Conservation (phyloP, 2,888 invertebrate genomes). For the Rhingia rostrata region DNA sequence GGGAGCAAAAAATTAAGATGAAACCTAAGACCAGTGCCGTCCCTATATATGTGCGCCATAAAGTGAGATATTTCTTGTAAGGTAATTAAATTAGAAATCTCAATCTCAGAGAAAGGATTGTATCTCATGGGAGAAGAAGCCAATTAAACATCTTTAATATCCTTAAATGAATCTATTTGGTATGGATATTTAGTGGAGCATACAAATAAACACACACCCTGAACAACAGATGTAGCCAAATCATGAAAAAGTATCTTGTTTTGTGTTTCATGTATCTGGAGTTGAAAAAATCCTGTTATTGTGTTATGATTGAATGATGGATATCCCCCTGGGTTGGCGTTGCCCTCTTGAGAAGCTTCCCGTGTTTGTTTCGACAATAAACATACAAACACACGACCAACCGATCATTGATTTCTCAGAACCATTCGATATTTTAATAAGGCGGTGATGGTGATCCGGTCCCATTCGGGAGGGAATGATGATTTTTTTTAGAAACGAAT, state of each 20-base stretch:
- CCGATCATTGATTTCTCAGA: conserved; percentile 37
- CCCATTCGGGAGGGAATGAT: conserved; percentile 36
- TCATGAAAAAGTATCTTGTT: not conserved
- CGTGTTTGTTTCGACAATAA: conserved; percentile 27
- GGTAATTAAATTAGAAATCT: conserved; percentile 28
- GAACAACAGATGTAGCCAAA: conserved; percentile 36
- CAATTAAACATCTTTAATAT: conserved; percentile 64
- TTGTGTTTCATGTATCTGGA: conserved; percentile 14
- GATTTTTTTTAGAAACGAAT: conserved; percentile 29
- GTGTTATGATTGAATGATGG: conserved; percentile 55
- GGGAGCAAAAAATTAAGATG: conserved; percentile 27
- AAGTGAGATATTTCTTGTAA: conserved; percentile 45
- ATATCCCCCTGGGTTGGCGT: not conserved
- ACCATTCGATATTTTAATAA: conserved; percentile 37
- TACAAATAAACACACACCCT: conserved; percentile 44
- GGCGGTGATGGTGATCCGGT: conserved; percentile 18
- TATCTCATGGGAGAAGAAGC: conserved; percentile 26
- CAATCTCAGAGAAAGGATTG: conserved; percentile 24
- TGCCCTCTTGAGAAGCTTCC: not conserved
- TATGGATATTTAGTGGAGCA: conserved; percentile 8
- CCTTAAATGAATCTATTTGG: conserved; percentile 51
- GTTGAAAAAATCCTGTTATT: conserved; percentile 15
- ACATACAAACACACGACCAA: not conserved
- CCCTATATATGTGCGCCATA: conserved; percentile 19
- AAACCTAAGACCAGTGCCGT: conserved; percentile 22